Evolutionary conservation across 2,888 invertebrate species (phyloP), one percentile per base, ranked within the genome.

Genomic region (Eupithecia dodoneata): DNA sequence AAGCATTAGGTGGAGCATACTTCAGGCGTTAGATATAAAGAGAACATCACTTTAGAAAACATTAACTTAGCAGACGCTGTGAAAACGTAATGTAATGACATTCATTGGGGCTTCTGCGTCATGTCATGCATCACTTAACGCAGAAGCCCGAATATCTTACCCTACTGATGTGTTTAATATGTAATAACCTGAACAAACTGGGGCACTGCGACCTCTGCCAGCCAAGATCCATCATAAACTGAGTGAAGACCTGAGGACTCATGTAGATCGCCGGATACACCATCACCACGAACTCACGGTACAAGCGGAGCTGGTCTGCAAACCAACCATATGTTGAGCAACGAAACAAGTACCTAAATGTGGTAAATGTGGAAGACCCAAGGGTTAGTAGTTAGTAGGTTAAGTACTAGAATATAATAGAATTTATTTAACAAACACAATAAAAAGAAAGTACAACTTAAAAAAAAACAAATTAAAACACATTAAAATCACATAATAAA

Each of bases 241-340:
- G 93, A 0, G 93, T 87, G 86, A 97, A 97, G 2, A 93, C 87
- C 59, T 90, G 86, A 7, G 91, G 87, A 79, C 96, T 96, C 96
- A 97, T 96, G 82, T 95, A 96, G 66, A 94, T 86, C 59, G 96
- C 95, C 0, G 97, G 97, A 83, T 92, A 96, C 63, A 95, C 94
- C 86, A 94, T 87, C 72, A 94, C 84, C 72, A 96, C 85, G 85
- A 96, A 97, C 84, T 96, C 96, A 65, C 93, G 91, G 85, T 95
- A 96, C 79, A 96, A 82, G 49, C 94, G 88, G 74, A 95, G 92
- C 88, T 96, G 96, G 81, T 96, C 96, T 96, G 87, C 74, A 77
- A 78, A 42, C 6, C 69, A 69, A 66, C 4, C 13, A 66, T 66
- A 15, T 41, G 15, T 15, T 66, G 42, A 42, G 63, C 63, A 12